Percentiles rank a stretch among this genome's conserved stretches.
phyloP scores from a whole-genome alignment of 2,888 invertebrate species.

The Nebria salina region DNA sequence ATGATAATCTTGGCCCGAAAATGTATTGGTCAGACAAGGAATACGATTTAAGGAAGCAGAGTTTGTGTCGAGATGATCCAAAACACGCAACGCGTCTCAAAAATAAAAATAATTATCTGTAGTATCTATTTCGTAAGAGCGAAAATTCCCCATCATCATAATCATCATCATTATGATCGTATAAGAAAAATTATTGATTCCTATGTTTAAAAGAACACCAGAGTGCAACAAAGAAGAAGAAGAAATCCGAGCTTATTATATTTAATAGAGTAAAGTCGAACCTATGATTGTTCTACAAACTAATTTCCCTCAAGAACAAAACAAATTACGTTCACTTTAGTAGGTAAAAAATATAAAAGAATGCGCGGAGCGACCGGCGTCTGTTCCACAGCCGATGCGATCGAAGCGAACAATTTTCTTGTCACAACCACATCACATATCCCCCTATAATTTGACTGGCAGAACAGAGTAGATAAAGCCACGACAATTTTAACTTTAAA shows the following conservation, averaged over 20 bases:
- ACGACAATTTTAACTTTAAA: conserved; percentile 45
- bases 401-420: conserved; percentile 36
- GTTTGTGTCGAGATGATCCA: not conserved
- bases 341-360: conserved; percentile 31
- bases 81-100: conserved; percentile 1
- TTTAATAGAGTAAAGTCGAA: conserved; percentile 43
- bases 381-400: conserved; percentile 20
- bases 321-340: conserved; percentile 39
- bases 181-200: conserved; percentile 14
- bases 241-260: conserved; percentile 32
- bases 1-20: not conserved
- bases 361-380: conserved; percentile 15
- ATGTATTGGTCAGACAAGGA: not conserved
- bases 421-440: conserved; percentile 39
- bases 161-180: not conserved
- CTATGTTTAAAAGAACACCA: conserved; percentile 4
- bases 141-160: not conserved
- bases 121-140: conserved; percentile 11
- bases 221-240: not conserved
- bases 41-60: not conserved
- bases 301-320: conserved; percentile 44
- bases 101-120: conserved; percentile 12
- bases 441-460: conserved; percentile 44
- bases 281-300: conserved; percentile 45
- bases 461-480: conserved; percentile 37